Percentiles rank a stretch among this genome's conserved stretches.
Conservation (phyloP, 1,140 invertebrate genomes). For the Sinonovacula constricta region DNA sequence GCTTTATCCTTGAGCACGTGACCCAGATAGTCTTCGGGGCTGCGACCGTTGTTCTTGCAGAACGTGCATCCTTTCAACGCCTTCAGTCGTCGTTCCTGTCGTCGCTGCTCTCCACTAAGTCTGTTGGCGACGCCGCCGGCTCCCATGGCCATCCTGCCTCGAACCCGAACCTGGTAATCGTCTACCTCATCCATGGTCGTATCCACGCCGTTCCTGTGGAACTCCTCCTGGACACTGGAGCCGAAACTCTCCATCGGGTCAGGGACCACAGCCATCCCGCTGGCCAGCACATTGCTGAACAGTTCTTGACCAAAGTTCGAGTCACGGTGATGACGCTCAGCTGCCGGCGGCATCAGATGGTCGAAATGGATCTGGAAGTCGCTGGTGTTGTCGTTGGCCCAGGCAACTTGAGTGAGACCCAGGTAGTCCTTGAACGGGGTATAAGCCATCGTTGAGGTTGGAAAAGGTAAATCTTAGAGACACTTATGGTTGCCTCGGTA, state of each 20-base stretch:
- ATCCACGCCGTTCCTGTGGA: constrained; percentile 17
- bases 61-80: constrained; percentile 66
- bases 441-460: not conserved
- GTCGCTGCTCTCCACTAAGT: not conserved
- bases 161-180: not conserved
- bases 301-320: not conserved
- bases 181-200: constrained; percentile 16
- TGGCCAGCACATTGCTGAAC: not conserved
- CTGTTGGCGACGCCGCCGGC: too few relatives aligned
- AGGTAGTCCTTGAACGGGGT: not conserved
- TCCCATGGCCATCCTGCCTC: not conserved
- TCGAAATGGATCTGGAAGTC: not conserved
- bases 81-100: constrained; percentile 8
- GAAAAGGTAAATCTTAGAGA: too few relatives aligned
- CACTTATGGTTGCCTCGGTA: too few relatives aligned
- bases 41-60: constrained; percentile 81
- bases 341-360: not conserved
- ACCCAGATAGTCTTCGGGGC: constrained; percentile 76
- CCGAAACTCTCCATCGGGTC: constrained; percentile 10
- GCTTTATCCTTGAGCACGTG: constrained; percentile 75
- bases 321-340: too few relatives aligned
- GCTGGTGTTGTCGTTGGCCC: too few relatives aligned
- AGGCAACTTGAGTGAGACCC: not conserved
- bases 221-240: constrained; percentile 3
- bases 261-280: not conserved